phyloP scores from a whole-genome alignment of 2,888 invertebrate genomes.

The Nowickia ferox region DNA sequence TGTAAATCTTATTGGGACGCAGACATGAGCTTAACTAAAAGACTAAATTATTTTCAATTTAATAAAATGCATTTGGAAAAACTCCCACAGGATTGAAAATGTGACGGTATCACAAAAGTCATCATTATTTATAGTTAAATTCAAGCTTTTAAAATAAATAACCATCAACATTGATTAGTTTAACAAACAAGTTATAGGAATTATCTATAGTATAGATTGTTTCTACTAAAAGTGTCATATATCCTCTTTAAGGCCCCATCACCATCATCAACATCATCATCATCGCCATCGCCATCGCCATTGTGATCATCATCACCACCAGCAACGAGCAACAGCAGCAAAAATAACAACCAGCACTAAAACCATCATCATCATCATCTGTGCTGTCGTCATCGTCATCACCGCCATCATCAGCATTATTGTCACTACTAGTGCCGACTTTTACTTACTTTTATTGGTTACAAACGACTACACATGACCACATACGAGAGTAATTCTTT shows the following conservation, averaged over 20 bases:
- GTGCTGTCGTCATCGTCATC: constrained; percentile 36
- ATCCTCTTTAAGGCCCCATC: constrained; percentile 71
- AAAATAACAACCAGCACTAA: constrained; percentile 37
- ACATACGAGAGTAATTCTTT: constrained; percentile 13
- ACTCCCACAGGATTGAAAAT: constrained; percentile 66
- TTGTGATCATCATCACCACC: constrained; percentile 5
- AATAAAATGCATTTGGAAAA: constrained; percentile 58
- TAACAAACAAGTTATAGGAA: constrained; percentile 72
- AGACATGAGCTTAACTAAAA: constrained; percentile 61
- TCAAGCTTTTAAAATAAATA: constrained; percentile 72
- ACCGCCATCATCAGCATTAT: constrained; percentile 52
- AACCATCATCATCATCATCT: constrained; percentile 56
- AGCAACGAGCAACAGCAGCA: constrained; percentile 21
- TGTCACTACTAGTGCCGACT: constrained; percentile 62
- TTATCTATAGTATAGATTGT: constrained; percentile 71
- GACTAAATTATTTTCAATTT: constrained; percentile 68
- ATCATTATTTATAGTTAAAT: constrained; percentile 72
- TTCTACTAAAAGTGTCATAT: constrained; percentile 72
- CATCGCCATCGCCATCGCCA: constrained; percentile 12
- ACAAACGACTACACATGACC: constrained; percentile 54
- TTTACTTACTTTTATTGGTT: constrained; percentile 49
- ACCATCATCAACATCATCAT: constrained; percentile 50
- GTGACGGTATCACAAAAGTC: constrained; percentile 68
- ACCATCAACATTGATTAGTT: constrained; percentile 72
- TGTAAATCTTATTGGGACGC: constrained; percentile 35